Base-by-base conservation (phyloP, 2,797 vertebrate genomes). In the Poeciliopsis paucimaculata region DNA sequence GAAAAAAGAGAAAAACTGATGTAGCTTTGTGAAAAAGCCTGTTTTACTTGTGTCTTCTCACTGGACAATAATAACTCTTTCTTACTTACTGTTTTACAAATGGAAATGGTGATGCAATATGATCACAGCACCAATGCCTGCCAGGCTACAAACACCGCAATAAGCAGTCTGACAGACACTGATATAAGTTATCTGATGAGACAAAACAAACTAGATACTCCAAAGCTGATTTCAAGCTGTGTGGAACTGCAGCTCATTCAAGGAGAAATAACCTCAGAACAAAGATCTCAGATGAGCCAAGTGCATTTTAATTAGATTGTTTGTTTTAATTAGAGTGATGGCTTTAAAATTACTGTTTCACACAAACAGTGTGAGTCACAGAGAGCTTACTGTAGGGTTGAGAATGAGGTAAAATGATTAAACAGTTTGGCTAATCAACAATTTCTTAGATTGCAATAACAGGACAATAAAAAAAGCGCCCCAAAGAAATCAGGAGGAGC, bases 171-270 rank as follows among this genome's bases (percentile, higher is more conserved):
- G 78, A 86, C 43, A 34, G 75, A 80, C 83, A 86, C 87, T 83
- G 86, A 64, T 41, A 60, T 68, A 55, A 70, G 20, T 82, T 90
- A 85, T 87, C 47, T 72, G 84, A 79, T 76, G 49, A 75, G 92
- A 90, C 72, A 55, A 73, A 85, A 86, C 81, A 84, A 90, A 89
- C 84, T 83, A 81, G 81, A 92, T 84, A 47, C 51, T 81, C 73
- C 36, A 75, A 76, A 82, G 70, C 73, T 70, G 79, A 81, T 73
- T 79, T 88, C 88, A 83, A 79, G 76, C 87, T 89, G 78, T 73
- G 72, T 20, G 20, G 64, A 70, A 43, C 78, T 55, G 53, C 57
- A 55, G 36, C 23, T 28, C 76, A 71, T 84, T 81, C 71, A 85
- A 82, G 76, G 76, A 72, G 43, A 77, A 78, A 81, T 6, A 77